A percentile compares a stretch with the other conserved stretches of the same genome.
These are phyloP conservation scores for Conus canariensis DNA, from an alignment of 2,888 invertebrate species.

Conservation along the genomic window DNA sequence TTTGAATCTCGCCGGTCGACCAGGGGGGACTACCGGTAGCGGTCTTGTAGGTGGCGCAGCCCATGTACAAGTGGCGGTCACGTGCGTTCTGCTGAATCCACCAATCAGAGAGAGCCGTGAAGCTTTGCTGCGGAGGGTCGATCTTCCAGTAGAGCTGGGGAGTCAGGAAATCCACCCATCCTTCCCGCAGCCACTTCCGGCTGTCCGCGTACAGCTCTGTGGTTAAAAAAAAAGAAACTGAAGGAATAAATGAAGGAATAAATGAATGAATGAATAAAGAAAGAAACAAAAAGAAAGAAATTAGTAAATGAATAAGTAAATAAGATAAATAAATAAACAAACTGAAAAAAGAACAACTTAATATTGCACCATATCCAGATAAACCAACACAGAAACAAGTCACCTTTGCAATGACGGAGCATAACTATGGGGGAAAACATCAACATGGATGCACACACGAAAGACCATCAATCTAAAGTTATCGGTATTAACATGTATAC, in stretches of 20 bases:
- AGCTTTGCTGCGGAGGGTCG: slow-evolving; percentile 72
- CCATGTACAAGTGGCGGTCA: slow-evolving; percentile 67
- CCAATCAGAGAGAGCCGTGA: slow-evolving; percentile 72
- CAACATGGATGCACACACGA: no score
- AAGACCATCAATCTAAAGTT: no score
- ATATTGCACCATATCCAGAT: no score
- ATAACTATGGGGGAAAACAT: no score
- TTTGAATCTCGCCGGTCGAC: slow-evolving; percentile 63
- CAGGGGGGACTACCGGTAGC: slow-evolving; percentile 57
- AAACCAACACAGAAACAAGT: no score
- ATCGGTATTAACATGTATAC: no score
- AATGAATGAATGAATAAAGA: not conserved
- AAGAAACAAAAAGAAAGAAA: not conserved
- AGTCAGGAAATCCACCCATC: slow-evolving; percentile 73
- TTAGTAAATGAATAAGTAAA: not conserved
- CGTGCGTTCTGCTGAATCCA: slow-evolving; percentile 69
- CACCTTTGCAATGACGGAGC: no score
- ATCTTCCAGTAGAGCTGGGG: slow-evolving; percentile 76
- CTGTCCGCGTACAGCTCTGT: slow-evolving; percentile 68
- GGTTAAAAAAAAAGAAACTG: not conserved
- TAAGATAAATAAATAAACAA: not conserved
- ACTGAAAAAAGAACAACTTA: no score
- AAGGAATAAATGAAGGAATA: not conserved
- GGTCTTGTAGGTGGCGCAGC: slow-evolving; percentile 63
- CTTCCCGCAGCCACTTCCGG: slow-evolving; percentile 69